These are phyloP conservation scores for Acanthosoma haemorrhoidale DNA, from an alignment of 2,888 invertebrate genomes.

Conservation along the genomic window DNA sequence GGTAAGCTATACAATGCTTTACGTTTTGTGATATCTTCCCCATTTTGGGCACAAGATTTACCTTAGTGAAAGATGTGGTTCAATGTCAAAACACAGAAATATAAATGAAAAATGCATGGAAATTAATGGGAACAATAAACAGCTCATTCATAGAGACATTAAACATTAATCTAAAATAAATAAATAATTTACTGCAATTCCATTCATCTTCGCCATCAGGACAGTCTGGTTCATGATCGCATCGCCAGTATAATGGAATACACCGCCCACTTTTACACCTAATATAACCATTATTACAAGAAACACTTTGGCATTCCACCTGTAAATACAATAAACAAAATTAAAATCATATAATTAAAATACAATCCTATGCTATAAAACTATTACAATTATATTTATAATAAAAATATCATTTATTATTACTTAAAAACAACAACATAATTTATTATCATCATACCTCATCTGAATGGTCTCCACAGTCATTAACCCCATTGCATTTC, in stretches of 20 bases:
- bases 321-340: slow-evolving; percentile 28
- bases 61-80: too few species aligned
- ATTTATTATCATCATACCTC: slow-evolving; percentile 46
- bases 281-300: slow-evolving; percentile 55
- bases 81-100: too few species aligned
- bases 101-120: too few species aligned
- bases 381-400: not conserved
- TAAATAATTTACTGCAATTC: slow-evolving; percentile 17
- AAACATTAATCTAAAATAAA: not conserved
- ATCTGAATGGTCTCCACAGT: slow-evolving; percentile 62
- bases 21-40: too few species aligned
- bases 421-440: not conserved
- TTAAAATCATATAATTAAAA: not conserved
- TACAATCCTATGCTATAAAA: not conserved
- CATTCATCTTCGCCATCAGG: slow-evolving; percentile 41
- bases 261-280: slow-evolving; percentile 56
- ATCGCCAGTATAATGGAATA: slow-evolving; percentile 58
- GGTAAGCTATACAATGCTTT: too few species aligned
- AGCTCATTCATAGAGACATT: too few species aligned
- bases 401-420: not conserved
- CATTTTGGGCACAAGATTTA: too few species aligned
- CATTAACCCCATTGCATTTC: slow-evolving; percentile 62
- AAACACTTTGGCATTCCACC: slow-evolving; percentile 47
- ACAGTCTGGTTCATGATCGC: slow-evolving; percentile 60
- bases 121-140: too few species aligned